These are phyloP conservation scores for Nylanderia fulva DNA, from an alignment of 1,140 invertebrate species.

Conservation along the genomic window DNA sequence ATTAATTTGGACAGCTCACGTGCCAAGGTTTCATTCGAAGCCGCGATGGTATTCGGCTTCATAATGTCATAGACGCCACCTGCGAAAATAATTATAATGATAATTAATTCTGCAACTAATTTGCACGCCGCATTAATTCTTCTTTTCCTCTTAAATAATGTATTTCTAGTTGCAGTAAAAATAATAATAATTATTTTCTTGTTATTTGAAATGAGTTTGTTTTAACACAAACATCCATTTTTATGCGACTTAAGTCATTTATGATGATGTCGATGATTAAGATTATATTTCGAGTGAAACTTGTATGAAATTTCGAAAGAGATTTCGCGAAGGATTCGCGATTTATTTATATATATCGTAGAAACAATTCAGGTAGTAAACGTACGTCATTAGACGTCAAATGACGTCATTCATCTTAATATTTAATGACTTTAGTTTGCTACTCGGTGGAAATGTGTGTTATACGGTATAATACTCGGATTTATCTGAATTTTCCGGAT, in stretches of 20 bases:
- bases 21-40: conserved; percentile 86
- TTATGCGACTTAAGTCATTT: neutral
- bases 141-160: neutral
- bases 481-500: neutral
- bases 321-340: neutral
- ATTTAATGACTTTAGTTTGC: no score
- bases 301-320: neutral
- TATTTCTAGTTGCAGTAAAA: neutral
- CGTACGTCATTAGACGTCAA: no score
- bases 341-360: no score
- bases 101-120: conserved; percentile 25
- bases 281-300: neutral
- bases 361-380: no score
- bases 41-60: conserved; percentile 88
- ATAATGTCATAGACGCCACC: conserved; percentile 89
- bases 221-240: neutral
- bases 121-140: neutral
- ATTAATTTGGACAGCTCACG: conserved; percentile 84
- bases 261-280: neutral
- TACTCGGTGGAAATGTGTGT: neutral
- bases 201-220: neutral
- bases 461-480: neutral
- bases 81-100: conserved; percentile 69
- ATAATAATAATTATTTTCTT: neutral
- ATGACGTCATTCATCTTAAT: no score